Base-by-base conservation (phyloP, 2,113 vertebrate genomes). In the Micronycteris hirsuta region DNA sequence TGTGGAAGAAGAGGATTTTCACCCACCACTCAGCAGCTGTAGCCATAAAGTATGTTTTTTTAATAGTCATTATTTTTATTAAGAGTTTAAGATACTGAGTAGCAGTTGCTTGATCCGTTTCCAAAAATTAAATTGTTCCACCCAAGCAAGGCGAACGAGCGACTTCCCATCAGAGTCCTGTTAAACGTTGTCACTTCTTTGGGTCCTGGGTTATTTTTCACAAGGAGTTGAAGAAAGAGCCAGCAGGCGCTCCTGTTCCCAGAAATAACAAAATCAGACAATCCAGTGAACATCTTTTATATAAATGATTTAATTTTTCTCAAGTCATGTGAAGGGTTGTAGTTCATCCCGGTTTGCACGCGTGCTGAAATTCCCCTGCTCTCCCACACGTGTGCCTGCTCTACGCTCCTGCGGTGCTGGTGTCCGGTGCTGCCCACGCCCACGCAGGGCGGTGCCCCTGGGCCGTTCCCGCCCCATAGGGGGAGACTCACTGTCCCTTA, bases 1-100 rank as follows among this genome's bases (percentile, higher is more conserved):
- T 98, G 98, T 99, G 95, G 99, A 99, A 97, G 99, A 99, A 87
- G 99, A 99, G 96, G 99, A 99, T 97, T 98, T 99, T 97, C 99
- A 98, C 89, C 98, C 99, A 73, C 98, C 99, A 87, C 98, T 99
- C 98, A 98, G 98, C 98, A 99, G 99, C 95, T 99, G 99, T 98
- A 98, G 99, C 92, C 99, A 99, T 98, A 99, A 99, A 98, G 99
- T 99, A 98, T 98, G 99, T 97, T 93, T 95, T 97, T 97, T 97
- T 95, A 87, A 97, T 73, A 97, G 97, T 94, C 96, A 5, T 97
- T 98, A 93, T 97, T 97, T 98, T 97, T 97, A 96, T 96, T 96
- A 94, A 11, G 93, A 95, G 81, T 98, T 97, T 98, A 96, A 96
- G 97, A 97, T 96, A 93, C 95, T 97, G 97, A 56, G 94, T 96